Conservation (phyloP, 1,140 invertebrate species). For the Teleopsis dalmanni region DNA sequence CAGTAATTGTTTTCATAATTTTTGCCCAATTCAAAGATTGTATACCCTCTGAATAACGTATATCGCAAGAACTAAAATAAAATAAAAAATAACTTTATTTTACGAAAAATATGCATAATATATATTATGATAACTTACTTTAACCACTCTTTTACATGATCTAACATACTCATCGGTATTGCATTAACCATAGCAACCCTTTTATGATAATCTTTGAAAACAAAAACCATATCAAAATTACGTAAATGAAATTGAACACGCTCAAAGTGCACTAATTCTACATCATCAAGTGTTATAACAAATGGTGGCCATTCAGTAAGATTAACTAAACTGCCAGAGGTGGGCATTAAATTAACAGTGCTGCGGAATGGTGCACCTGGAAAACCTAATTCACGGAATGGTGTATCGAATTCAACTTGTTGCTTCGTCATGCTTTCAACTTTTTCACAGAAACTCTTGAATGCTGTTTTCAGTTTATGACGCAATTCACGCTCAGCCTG, state of each 20-base stretch:
- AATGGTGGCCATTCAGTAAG: conserved; percentile 99
- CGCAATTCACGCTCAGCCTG: conserved; percentile 95
- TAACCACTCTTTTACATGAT: conserved; percentile 98
- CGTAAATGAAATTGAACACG: conserved; percentile 97
- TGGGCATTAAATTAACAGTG: conserved; percentile 93
- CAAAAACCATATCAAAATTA: conserved; percentile 99
- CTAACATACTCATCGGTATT: conserved; percentile 96
- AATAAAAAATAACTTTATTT: conserved; percentile 12
- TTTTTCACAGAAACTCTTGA: conserved; percentile 97
- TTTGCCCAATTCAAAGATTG: conserved; percentile 99
- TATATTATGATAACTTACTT: conserved; percentile 56
- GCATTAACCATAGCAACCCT: conserved; percentile 96
- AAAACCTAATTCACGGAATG: conserved; percentile 95
- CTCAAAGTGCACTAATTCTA: conserved; percentile 98
- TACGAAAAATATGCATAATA: not conserved
- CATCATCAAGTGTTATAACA: conserved; percentile 94
- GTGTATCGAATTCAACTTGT: conserved; percentile 97
- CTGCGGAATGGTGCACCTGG: conserved; percentile 95
- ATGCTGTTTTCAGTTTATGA: conserved; percentile 93
- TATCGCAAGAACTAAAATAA: conserved; percentile 78
- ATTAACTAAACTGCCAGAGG: conserved; percentile 92
- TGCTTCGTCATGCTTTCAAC: conserved; percentile 94
- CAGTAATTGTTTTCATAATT: conserved; percentile 99
- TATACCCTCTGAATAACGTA: conserved; percentile 95
- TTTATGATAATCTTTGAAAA: conserved; percentile 95